phyloP scores from a whole-genome alignment of 2,888 invertebrate genomes.

The Tuberolachnus salignus region DNA sequence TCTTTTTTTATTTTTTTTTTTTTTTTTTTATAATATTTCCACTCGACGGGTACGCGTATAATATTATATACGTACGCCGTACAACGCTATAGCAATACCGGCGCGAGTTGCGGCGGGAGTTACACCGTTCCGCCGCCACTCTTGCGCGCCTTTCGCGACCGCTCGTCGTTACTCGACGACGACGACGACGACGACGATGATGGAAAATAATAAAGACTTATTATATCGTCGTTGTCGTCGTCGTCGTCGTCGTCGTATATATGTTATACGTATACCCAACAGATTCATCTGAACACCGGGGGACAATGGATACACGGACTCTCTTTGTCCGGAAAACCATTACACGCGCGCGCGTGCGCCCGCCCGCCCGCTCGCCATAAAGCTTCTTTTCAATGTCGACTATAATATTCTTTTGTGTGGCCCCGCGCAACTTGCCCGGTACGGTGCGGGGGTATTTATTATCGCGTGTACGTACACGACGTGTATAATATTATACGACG shows the following conservation, averaged over 20 bases:
- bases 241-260: constrained; percentile 5
- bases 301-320: constrained; percentile 25
- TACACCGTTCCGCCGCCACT: too few relatives aligned
- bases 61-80: too few relatives aligned
- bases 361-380: neutral
- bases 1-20: constrained; percentile 1
- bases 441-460: constrained; percentile 1
- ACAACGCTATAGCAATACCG: neutral
- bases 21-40: too few relatives aligned
- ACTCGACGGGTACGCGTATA: neutral
- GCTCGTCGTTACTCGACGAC: neutral
- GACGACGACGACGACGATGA: too few relatives aligned
- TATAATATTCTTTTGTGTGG: constrained; percentile 24
- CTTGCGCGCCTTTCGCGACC: too few relatives aligned
- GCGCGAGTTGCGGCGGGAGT: too few relatives aligned
- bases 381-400: constrained; percentile 17
- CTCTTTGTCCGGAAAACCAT: neutral
- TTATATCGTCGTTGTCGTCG: constrained; percentile 41
- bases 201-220: constrained; percentile 34
- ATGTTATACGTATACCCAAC: neutral
- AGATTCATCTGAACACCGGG: neutral
- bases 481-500: too few relatives aligned
- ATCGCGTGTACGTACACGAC: too few relatives aligned
- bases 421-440: constrained; percentile 1
- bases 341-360: neutral